Percentiles rank a stretch among this genome's conserved stretches.
Conservation (phyloP, 2,797 vertebrate species). For the Rhabdophis nuchalis region DNA sequence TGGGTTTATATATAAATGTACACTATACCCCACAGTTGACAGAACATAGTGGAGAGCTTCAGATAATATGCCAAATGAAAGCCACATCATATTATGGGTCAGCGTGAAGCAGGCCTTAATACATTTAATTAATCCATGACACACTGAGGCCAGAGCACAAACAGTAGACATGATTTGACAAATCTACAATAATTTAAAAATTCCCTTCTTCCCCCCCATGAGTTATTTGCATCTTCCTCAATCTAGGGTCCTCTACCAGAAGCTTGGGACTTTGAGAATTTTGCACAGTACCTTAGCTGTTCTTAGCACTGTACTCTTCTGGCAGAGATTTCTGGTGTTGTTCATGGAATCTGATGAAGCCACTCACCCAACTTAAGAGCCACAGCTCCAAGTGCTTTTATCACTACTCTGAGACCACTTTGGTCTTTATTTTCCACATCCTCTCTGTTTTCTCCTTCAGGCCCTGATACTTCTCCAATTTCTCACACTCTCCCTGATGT, state of each 20-base stretch:
- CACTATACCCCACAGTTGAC: not conserved
- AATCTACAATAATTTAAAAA: not conserved
- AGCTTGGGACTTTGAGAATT: not conserved
- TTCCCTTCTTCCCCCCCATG: not conserved
- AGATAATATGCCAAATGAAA: not conserved
- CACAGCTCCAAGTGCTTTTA: not conserved
- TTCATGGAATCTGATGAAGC: not conserved
- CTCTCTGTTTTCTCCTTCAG: not conserved
- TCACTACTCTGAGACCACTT: not conserved
- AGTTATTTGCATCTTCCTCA: not conserved
- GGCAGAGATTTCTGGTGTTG: not conserved
- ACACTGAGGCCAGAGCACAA: not conserved
- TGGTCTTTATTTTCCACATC: not conserved
- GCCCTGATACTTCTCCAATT: not conserved
- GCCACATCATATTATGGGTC: not conserved
- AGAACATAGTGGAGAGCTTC: not conserved
- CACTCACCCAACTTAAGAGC: not conserved
- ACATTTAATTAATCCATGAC: not conserved
- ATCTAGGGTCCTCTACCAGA: not conserved
- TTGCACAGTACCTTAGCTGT: not conserved
- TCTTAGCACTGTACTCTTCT: not conserved
- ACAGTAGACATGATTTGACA: not conserved
- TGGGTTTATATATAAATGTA: not conserved
- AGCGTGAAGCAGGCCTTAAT: not conserved
- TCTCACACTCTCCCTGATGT: not conserved